Evolutionary conservation across 1,140 invertebrate genomes (phyloP).

Genomic region (Steinernema khuongi): DNA sequence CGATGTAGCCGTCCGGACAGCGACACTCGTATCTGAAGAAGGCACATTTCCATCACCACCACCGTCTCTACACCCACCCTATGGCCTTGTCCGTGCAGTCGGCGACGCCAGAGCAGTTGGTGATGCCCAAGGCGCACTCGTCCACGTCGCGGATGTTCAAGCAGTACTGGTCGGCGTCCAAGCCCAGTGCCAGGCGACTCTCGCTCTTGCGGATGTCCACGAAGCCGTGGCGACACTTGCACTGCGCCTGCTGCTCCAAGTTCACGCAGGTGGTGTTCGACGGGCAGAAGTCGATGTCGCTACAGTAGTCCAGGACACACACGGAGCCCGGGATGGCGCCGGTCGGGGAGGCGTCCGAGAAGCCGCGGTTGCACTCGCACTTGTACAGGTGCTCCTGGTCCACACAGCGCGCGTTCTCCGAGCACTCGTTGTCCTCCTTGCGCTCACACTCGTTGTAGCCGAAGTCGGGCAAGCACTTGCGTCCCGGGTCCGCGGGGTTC

Average conservation of each 20-base stretch:
- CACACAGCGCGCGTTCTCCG: conserved; percentile 52
- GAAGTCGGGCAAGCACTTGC: conserved; percentile 23
- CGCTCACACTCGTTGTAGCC: conserved; percentile 55
- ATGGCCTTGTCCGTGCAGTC: conserved; percentile 47
- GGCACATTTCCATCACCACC: too few species aligned
- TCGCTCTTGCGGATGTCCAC: conserved; percentile 53
- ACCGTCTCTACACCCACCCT: too few species aligned
- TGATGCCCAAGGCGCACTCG: conserved; percentile 55
- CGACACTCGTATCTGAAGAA: conserved; percentile 50
- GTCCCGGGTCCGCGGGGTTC: conserved; percentile 50
- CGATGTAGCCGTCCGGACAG: conserved; percentile 54
- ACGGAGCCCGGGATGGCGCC: conserved; percentile 50
- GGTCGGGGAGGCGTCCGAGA: conserved; percentile 47
- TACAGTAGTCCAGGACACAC: conserved; percentile 56
- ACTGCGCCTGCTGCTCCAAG: conserved; percentile 54
- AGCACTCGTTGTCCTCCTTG: conserved; percentile 56
- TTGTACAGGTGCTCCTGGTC: conserved; percentile 56
- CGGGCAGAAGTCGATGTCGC: conserved; percentile 55
- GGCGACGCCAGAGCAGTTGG: conserved; percentile 56
- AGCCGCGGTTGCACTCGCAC: conserved; percentile 43
- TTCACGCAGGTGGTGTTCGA: conserved; percentile 55
- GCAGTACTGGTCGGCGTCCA: conserved; percentile 47
- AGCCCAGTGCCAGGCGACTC: conserved; percentile 43
- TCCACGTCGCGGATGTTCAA: conserved; percentile 50
- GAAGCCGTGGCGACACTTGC: conserved; percentile 53